Conservation (phyloP, 2,113 vertebrate species). For the Oceanodroma tethys region DNA sequence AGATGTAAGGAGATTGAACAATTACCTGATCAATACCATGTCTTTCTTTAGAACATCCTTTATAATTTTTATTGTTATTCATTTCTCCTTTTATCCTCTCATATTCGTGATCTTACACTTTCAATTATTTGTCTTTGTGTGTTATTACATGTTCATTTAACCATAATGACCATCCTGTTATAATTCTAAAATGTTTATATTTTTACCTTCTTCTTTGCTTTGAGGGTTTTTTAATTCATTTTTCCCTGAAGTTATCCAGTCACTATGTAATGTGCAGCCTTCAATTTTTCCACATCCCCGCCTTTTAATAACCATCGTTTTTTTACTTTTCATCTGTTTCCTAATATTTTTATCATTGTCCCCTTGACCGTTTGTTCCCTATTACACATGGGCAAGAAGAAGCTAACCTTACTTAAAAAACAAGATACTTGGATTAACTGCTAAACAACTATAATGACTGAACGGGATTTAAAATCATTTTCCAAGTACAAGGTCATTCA, state of each 20-base stretch:
- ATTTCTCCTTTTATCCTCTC: not conserved
- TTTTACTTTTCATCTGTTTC: not conserved
- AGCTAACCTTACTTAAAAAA: not conserved
- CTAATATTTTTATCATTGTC: not conserved
- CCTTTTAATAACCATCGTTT: not conserved
- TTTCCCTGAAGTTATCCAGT: not conserved
- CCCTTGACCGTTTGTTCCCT: not conserved
- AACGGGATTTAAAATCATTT: conserved; percentile 12
- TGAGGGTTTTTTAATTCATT: not conserved
- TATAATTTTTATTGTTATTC: not conserved
- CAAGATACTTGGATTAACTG: not conserved
- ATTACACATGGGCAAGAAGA: not conserved
- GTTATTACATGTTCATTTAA: not conserved
- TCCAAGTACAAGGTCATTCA: conserved; percentile 22
- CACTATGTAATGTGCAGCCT: not conserved
- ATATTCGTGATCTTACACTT: not conserved
- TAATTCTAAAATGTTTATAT: not conserved
- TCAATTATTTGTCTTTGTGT: not conserved
- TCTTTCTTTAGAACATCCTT: not conserved
- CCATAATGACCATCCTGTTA: not conserved
- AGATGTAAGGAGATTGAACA: not conserved
- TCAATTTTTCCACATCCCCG: not conserved
- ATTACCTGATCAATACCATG: not conserved
- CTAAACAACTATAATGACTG: not conserved
- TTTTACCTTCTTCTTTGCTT: not conserved